Percentiles rank a stretch among this genome's conserved stretches.
phyloP scores from a whole-genome alignment of 2,113 vertebrate genomes.

The Gavialis gangeticus region DNA sequence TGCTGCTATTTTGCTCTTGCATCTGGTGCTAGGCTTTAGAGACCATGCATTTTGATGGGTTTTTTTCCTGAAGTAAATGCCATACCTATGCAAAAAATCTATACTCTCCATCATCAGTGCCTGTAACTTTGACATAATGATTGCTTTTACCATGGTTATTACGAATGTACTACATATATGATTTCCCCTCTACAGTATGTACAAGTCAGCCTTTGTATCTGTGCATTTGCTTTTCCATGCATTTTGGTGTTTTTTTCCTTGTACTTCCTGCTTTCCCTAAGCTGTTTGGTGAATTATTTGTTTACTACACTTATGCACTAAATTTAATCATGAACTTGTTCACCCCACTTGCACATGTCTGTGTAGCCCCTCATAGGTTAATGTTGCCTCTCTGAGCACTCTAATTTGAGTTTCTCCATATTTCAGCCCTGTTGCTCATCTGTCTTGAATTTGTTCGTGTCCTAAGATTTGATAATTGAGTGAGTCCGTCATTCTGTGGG shows the following conservation, averaged over 20 bases:
- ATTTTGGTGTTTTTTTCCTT: background rate
- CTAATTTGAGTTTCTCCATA: background rate
- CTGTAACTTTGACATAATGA: background rate
- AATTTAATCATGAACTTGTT: background rate
- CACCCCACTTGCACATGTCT: background rate
- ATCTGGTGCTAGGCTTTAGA: background rate
- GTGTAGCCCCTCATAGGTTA: background rate
- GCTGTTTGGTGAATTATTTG: background rate
- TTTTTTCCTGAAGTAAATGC: background rate
- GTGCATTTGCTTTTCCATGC: background rate
- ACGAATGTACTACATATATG: background rate
- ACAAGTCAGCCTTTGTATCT: background rate
- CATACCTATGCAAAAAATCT: background rate
- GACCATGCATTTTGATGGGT: background rate
- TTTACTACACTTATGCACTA: background rate
- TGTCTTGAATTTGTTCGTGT: slow-evolving; percentile 3
- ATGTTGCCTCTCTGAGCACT: background rate
- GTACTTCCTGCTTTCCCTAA: background rate
- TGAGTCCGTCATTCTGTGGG: background rate
- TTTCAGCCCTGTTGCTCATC: slow-evolving; percentile 17
- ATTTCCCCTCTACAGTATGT: background rate
- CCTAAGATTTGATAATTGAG: background rate
- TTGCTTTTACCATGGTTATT: background rate
- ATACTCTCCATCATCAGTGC: background rate
- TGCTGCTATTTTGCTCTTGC: background rate